phyloP scores from a whole-genome alignment of 2,113 vertebrate genomes.

The Hydrochoerus hydrochaeris region DNA sequence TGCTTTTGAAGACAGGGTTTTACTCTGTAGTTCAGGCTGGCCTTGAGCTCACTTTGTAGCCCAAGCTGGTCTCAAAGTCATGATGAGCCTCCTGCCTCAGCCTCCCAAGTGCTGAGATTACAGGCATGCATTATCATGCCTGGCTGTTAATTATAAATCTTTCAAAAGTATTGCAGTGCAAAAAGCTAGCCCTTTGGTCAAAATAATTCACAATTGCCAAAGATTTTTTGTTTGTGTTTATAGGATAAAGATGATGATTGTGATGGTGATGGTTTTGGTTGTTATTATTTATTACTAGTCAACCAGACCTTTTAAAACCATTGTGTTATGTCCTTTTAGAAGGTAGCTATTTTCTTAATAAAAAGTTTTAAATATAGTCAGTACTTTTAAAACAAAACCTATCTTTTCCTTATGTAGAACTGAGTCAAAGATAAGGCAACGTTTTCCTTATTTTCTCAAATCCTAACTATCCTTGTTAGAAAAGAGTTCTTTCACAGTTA shows the following conservation, averaged over 20 bases:
- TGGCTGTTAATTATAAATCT: neutral
- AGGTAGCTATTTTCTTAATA: constrained; percentile 19
- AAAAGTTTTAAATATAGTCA: neutral
- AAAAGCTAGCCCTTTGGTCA: neutral
- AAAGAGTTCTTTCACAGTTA: neutral
- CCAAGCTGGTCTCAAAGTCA: too few relatives aligned
- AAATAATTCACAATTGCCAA: neutral
- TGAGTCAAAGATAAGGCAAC: neutral
- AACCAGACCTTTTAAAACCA: neutral
- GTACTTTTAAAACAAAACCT: neutral
- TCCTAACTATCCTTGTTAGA: neutral
- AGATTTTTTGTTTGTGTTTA: neutral
- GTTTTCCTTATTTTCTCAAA: neutral
- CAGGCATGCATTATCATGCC: too few relatives aligned
- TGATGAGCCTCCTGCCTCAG: too few relatives aligned
- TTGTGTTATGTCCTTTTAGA: neutral
- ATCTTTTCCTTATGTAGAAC: neutral
- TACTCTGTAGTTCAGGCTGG: too few relatives aligned
- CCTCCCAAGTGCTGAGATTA: too few relatives aligned
- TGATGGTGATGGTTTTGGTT: neutral
- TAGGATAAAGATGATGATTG: neutral
- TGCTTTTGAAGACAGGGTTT: too few relatives aligned
- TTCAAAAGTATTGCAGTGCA: neutral
- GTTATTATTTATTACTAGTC: neutral
- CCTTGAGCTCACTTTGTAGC: too few relatives aligned